Conservation (phyloP, 2,888 invertebrate genomes). For the Onthophagus sagittarius region DNA sequence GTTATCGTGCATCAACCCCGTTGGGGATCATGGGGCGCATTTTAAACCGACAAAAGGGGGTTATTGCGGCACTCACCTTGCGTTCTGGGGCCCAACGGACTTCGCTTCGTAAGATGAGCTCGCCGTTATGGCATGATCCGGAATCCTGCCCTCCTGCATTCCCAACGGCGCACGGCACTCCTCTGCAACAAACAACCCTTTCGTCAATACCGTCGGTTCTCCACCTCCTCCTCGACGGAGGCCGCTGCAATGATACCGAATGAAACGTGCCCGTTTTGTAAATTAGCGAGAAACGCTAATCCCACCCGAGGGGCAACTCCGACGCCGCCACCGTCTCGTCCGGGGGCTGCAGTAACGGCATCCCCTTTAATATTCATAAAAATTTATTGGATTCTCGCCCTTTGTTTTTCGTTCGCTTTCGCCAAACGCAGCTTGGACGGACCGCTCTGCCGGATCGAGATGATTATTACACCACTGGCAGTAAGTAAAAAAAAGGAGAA, state of each 20-base stretch:
- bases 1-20: not conserved
- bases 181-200: slow-evolving; percentile 48
- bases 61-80: slow-evolving; percentile 60
- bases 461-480: not conserved
- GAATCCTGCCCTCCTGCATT: slow-evolving; percentile 83
- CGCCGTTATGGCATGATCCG: slow-evolving; percentile 78
- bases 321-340: slow-evolving; percentile 1
- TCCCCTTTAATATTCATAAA: not conserved
- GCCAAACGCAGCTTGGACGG: not conserved
- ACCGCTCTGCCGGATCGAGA: not conserved
- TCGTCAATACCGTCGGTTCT: slow-evolving; percentile 5
- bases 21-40: not conserved
- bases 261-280: slow-evolving; percentile 5
- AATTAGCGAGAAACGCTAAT: slow-evolving; percentile 9
- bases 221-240: slow-evolving; percentile 1
- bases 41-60: not conserved
- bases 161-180: slow-evolving; percentile 74
- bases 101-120: slow-evolving; percentile 83
- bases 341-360: not conserved
- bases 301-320: slow-evolving; percentile 3
- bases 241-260: not conserved
- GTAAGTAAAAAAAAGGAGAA: not conserved
- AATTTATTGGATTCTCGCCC: not conserved
- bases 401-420: not conserved
- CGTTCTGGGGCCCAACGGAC: slow-evolving; percentile 83